Conservation (phyloP, 2,113 vertebrate species). For the Sylvilagus bachmani region DNA sequence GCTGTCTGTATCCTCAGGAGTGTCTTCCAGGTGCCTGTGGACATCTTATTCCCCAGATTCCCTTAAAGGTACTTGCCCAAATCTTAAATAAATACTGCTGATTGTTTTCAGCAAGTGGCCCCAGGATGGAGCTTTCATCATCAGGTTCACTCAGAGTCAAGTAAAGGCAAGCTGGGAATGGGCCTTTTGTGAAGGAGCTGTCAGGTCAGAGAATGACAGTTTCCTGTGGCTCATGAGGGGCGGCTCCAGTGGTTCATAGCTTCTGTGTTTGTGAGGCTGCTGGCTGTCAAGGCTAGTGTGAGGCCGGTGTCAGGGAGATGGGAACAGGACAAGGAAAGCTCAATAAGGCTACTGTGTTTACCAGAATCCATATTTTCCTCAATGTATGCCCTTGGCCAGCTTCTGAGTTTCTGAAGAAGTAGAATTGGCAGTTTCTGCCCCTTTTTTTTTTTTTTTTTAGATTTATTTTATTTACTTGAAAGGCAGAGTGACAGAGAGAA, state of each 20-base stretch:
- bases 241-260: background rate
- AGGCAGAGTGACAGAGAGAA: no score
- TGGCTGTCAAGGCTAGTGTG: background rate
- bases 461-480: no score
- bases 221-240: background rate
- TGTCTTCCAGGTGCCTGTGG: background rate
- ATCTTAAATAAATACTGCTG: background rate
- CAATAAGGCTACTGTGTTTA: background rate
- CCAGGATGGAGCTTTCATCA: background rate
- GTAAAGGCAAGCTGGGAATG: background rate
- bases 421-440: background rate
- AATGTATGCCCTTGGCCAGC: background rate
- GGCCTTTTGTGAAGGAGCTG: background rate
- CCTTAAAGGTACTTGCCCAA: background rate
- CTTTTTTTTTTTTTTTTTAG: no score
- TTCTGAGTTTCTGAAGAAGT: constrained; percentile 37
- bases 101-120: background rate
- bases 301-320: background rate
- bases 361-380: background rate
- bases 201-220: no score
- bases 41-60: background rate
- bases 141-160: background rate
- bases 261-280: background rate
- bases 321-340: background rate
- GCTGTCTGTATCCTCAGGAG: no score